phyloP scores from a whole-genome alignment of 2,113 vertebrate species.

The Pygoscelis antarcticus region DNA sequence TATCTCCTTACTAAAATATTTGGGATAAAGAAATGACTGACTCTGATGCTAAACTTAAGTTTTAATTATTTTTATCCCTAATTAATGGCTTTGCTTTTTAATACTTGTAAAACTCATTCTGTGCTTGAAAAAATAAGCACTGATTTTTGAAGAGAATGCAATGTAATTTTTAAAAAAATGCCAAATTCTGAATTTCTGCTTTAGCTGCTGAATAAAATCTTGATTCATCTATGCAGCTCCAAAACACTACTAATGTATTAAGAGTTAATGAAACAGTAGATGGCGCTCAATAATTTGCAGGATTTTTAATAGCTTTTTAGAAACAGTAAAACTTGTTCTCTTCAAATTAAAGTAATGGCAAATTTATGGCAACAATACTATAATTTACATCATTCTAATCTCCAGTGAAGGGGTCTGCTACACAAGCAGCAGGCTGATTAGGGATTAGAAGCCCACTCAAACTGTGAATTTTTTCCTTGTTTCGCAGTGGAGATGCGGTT shows the following conservation, averaged over 20 bases:
- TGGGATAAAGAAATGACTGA: neutral
- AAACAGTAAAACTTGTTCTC: neutral
- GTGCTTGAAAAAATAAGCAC: neutral
- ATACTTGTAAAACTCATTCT: neutral
- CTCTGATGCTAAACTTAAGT: neutral
- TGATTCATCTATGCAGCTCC: neutral
- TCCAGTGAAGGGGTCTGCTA: neutral
- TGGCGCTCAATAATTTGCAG: conserved; percentile 33
- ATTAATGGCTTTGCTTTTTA: neutral
- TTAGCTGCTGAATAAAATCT: neutral
- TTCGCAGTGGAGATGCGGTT: neutral
- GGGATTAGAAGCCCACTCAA: neutral
- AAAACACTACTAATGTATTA: neutral
- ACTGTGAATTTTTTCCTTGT: neutral
- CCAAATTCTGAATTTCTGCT: neutral
- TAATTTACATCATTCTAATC: neutral
- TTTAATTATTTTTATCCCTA: neutral
- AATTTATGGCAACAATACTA: neutral
- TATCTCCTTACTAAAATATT: neutral
- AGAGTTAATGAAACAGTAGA: conserved; percentile 7
- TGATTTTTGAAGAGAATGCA: neutral
- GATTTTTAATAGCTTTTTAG: neutral
- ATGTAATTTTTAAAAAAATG: neutral
- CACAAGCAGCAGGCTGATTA: neutral
- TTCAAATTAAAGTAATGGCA: neutral